Evolutionary conservation across 37 sponge, comb jelly and placozoan species (phyloP), one percentile per base, ranked within the genome.

Genomic region (Agelas oroides): DNA sequence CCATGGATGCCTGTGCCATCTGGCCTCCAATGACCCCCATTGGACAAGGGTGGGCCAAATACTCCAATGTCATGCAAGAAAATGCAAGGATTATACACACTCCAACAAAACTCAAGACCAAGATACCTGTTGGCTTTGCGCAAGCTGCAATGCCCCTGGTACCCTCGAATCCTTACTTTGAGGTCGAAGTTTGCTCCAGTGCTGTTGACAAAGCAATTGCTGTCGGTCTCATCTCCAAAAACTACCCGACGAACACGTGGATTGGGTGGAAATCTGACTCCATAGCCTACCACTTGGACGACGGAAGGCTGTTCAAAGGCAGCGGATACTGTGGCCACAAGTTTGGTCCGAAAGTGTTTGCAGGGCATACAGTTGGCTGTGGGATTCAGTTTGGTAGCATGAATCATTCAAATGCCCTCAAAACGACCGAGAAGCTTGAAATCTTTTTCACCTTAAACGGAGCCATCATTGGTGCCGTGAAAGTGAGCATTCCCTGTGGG

Each of bases 281-380:
- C n/a, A 76, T 93, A 25, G 86, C 77, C 13, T 85, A 88, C 53
- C 83, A 84, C 55, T 39, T 63, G 13, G 82, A 89, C 59, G 86
- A 81, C 30, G 93, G 93, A 24, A 78, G 64, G 55, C 80, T 89
- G 11, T 84, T 85, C 54, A 78, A 85, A n/a, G 69, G 67, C 0
- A 78, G 37, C 30, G 85, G 61, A 40, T 27, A 20, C 19, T 24
- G n/a, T 24, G 75, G 84, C 3, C 65, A 65, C 16, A 79, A 54
- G 14, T 73, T 74, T 65, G 92, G 84, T n/a, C 80, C 85, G 16
- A 83, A 82, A 53, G 27, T 67, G 6, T 65, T 31, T 32, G 18
- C 59, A 18, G 93, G 93, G 39, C 75, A 93, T 34, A 77, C 77
- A 11, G 70, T 93, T 63, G 93, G 93, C 56, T 93, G 93, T 82